Base-by-base conservation (phyloP, 2,888 invertebrate genomes). In the Drosophila seclusa region DNA sequence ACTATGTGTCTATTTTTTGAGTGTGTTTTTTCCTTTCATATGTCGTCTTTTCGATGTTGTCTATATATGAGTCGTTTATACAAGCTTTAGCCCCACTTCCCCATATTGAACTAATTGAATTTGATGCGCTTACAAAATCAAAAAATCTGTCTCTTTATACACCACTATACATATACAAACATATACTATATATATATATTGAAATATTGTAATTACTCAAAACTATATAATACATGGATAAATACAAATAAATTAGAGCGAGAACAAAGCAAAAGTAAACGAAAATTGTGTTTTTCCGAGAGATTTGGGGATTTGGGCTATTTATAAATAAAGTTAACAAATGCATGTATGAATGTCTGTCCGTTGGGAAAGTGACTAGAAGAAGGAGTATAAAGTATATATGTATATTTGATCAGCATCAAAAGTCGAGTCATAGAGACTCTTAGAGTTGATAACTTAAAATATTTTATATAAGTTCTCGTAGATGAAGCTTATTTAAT, bases 131-230 rank as follows among this genome's bases (percentile, higher is more conserved):
- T 73, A 34, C 49, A 59, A 73, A 50, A 48, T 53, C 52, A 13
- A 21, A 13, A 42, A 36, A 48, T 27, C 24, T 66, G 31, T 36
- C 7, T 52, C 40, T 49, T 24, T 32, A 52, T 36, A 57, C n/a
- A 48, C 29, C n/a, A 34, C 45, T 21, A 21, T 45, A 45, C 21
- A 45, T 24, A 24, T 24, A 45, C 16, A 16, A 7, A 45, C 18
- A 73, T 34, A 52, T 34, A 36, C 10, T 7, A 7, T 48, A 59
- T 48, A 67, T 55, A 48, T 53, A 34, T 48, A 48, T 49, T 40
- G 52, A n/a, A 59, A 58, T 68, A 73, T 73, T 76, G 76, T 76
- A 62, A 50, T 36, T 77, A 21, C n/a, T 34, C 32, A 36, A 36
- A 29, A 27, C 50, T 27, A 45, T 34, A 34, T 24, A 34, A 72